Evolutionary conservation across 2,888 invertebrate species (phyloP), one percentile per base, ranked within the genome.

Genomic region (Gastracanthus pulcherrimus): DNA sequence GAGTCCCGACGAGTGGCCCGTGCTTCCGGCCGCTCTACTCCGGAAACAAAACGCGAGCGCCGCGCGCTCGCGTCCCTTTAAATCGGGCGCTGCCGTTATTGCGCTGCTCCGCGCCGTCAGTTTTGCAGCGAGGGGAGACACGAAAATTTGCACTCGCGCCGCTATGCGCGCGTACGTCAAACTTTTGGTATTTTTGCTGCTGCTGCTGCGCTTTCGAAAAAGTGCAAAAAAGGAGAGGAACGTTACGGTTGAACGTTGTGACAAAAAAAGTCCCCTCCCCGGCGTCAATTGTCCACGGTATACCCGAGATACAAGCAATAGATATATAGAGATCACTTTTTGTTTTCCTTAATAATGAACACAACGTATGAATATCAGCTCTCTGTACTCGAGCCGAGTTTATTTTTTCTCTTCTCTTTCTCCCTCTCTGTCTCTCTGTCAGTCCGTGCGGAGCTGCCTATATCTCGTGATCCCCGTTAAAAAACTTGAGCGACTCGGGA

Each of bases 281-380:
- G 29, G 60, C 69, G 60, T 74, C 67, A 23, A 80, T 69, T 64
- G 74, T 74, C 60, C 74, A 51, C 48, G 41, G 41, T 76, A 76
- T 64, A 62, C 76, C 71, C 76, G 81, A 76, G 66, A 72, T 66
- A 69, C 38, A 81, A 74, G 41, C 55, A 77, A 67, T 76, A 76
- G 75, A 82, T 64, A 76, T 62, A 79, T 41, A 76, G 82, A 82
- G 82, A 82, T 82, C 82, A 82, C 80, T 79, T 81, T 66, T 74
- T 80, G 74, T 60, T 78, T 78, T 79, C 66, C 67, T 82, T 81
- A 81, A 70, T 79, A 82, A 82, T 82, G 82, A 82, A 82, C 82
- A 82, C 82, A 82, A 80, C 72, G 76, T 79, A 79, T 79, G 70
- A 79, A 77, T 71, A 64, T 71, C 70, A 55, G 76, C 69, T 31